A percentile compares a stretch with the other conserved stretches of the same genome.
These are phyloP conservation scores for Natrix natrix DNA, from an alignment of 2,797 vertebrate genomes.

Conservation along the genomic window DNA sequence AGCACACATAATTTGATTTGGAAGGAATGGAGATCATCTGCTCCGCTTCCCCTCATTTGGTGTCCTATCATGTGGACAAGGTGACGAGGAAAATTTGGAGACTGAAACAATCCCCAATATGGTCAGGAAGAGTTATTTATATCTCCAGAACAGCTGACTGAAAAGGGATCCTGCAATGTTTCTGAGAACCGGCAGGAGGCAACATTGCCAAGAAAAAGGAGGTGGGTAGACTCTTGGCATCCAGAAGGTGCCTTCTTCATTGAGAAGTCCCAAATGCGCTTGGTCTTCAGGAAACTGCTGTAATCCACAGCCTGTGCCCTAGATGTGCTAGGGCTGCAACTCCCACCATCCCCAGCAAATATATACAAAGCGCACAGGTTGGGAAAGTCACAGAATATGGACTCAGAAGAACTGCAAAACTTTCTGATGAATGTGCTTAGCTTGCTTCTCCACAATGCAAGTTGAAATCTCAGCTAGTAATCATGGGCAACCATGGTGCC, in stretches of 20 bases:
- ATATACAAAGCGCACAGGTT: background rate
- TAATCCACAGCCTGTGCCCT: background rate
- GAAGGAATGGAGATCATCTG: background rate
- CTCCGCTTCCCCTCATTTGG: background rate
- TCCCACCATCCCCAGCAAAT: background rate
- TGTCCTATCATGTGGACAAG: background rate
- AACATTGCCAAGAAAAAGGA: background rate
- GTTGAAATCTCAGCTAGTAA: background rate
- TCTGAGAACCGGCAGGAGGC: background rate
- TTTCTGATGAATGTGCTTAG: background rate
- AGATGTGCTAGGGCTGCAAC: background rate
- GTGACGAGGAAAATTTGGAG: no score
- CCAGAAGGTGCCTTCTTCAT: background rate
- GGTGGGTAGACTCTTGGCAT: no score
- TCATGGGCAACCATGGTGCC: background rate
- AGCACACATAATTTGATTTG: background rate
- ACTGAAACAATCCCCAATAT: background rate
- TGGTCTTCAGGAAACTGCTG: background rate
- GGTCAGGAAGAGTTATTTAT: conserved; percentile 17
- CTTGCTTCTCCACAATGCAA: background rate
- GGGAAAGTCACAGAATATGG: background rate
- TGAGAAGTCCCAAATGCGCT: background rate
- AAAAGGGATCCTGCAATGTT: background rate
- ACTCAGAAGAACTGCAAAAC: background rate
- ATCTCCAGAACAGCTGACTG: background rate